A percentile compares a stretch with the other conserved stretches of the same genome.
These are phyloP conservation scores for Urocynchramus pylzowi DNA, from an alignment of 2,113 vertebrate species.

Conservation along the genomic window DNA sequence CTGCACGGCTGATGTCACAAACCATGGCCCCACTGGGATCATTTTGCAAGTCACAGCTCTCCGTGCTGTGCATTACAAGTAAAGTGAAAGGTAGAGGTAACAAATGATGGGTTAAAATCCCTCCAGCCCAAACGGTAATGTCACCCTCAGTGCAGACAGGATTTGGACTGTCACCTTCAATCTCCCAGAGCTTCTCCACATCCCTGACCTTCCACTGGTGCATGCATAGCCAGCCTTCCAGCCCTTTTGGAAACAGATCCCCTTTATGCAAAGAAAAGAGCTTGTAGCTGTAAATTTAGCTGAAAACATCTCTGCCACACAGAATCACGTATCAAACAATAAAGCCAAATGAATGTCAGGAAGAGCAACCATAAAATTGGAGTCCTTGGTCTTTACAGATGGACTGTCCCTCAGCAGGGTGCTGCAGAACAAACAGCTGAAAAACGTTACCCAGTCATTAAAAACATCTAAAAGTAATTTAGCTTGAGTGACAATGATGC, in stretches of 20 bases:
- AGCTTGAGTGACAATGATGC: slow-evolving; percentile 5
- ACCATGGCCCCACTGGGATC: neutral
- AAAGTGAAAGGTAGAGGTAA: neutral
- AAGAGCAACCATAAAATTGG: neutral
- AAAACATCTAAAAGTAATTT: slow-evolving; percentile 42
- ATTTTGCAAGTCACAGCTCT: neutral
- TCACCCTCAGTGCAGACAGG: neutral
- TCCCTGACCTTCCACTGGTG: neutral
- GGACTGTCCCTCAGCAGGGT: slow-evolving; percentile 2
- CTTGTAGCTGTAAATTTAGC: neutral
- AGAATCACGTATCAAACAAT: neutral
- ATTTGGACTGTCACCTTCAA: neutral
- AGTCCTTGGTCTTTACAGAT: neutral
- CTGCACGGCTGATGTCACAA: neutral
- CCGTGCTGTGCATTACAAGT: neutral
- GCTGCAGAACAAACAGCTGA: neutral
- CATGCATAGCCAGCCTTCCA: neutral
- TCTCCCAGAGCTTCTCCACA: neutral
- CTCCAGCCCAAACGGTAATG: neutral
- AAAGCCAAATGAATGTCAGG: neutral
- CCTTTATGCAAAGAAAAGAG: neutral
- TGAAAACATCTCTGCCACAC: neutral
- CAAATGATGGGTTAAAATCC: neutral
- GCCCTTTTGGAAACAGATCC: neutral
- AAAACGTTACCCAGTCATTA: neutral